Base-by-base conservation (phyloP, 2,113 vertebrate species). In the Pangasianodon gigas region DNA sequence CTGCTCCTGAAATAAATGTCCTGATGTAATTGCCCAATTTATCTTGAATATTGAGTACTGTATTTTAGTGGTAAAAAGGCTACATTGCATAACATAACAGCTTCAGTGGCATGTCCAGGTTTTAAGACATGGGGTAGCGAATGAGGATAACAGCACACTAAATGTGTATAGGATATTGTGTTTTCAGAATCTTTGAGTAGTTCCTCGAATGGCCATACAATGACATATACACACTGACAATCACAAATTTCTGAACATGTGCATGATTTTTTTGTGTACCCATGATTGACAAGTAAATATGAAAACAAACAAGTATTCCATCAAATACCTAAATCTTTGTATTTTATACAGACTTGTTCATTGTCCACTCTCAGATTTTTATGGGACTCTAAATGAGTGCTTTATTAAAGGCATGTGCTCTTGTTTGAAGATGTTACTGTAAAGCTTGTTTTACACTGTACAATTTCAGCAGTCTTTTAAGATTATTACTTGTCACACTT, bases 1-100 rank as follows among this genome's bases (percentile, higher is more conserved):
- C 21, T 29, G 77, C 77, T 52, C 26, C 48, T 80, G 77, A 80
- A 80, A 80, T 80, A 51, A 80, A n/a, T 19, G 77, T n/a, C 77
- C 46, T 80, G 46, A 16, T 51, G 46, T 51, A 80, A 80, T 48
- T 51, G 26, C 77, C 26, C 46, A 80, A 80, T 80, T 80, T 52
- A 80, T 11, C 79, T 54, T 8, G 16, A 82, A 82, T 32, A 54
- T 32, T 21, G 7, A 82, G n/a, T 19, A 19, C 16, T 54, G 32
- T 54, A 32, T 56, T 54, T 54, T 32, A 56, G 14, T 52, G 26
- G 6, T 51, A 9, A 54, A 16, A 52, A 32, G 26, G 14, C 48
- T 19, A 32, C 29, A 54, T 16, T 52, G 29, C 46, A 29, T 80
- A n/a, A 32, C 29, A 52, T 54, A 54, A 18, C 51, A 81, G 29